A percentile compares a stretch with the other conserved stretches of the same genome.
Conservation (phyloP, 2,888 invertebrate genomes). For the Tricholauxania praeusta region DNA sequence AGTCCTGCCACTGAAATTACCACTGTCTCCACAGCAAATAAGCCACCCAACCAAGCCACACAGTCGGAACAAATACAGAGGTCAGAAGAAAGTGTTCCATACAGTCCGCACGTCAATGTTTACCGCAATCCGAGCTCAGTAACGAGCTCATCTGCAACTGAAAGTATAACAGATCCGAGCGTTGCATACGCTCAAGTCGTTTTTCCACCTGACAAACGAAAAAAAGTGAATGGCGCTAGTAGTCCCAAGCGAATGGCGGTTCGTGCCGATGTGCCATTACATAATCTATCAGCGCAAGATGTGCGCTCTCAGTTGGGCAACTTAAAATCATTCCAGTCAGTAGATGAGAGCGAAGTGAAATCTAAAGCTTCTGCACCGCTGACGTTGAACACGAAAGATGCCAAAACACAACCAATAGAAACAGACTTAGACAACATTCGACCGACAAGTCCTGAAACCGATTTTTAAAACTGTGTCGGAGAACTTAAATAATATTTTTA, state of each 20-base stretch:
- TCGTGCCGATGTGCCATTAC: slow-evolving; percentile 62
- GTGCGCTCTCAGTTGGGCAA: slow-evolving; percentile 61
- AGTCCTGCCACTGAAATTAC: slow-evolving; percentile 54
- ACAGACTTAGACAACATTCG: slow-evolving; percentile 47
- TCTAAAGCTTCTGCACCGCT: slow-evolving; percentile 6
- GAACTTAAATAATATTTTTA: too few relatives aligned
- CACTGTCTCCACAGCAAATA: slow-evolving; percentile 46
- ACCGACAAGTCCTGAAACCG: slow-evolving; percentile 64
- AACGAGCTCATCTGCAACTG: slow-evolving; percentile 59
- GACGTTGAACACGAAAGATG: not conserved
- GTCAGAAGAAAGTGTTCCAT: too few relatives aligned
- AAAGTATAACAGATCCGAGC: slow-evolving; percentile 52
- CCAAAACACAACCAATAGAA: slow-evolving; percentile 28
- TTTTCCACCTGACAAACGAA: slow-evolving; percentile 61
- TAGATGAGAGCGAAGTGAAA: slow-evolving; percentile 14
- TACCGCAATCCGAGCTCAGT: slow-evolving; percentile 61
- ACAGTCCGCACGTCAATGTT: slow-evolving; percentile 47
- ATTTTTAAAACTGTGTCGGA: slow-evolving; percentile 53
- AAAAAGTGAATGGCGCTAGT: slow-evolving; percentile 53
- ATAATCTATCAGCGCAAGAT: slow-evolving; percentile 62
- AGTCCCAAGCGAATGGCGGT: slow-evolving; percentile 61
- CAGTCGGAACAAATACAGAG: slow-evolving; percentile 19
- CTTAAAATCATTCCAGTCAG: slow-evolving; percentile 60
- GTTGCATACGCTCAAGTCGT: slow-evolving; percentile 64
- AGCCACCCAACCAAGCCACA: slow-evolving; percentile 29